Evolutionary conservation across 2,113 vertebrate genomes (phyloP).

Genomic region (Meriones unguiculatus): DNA sequence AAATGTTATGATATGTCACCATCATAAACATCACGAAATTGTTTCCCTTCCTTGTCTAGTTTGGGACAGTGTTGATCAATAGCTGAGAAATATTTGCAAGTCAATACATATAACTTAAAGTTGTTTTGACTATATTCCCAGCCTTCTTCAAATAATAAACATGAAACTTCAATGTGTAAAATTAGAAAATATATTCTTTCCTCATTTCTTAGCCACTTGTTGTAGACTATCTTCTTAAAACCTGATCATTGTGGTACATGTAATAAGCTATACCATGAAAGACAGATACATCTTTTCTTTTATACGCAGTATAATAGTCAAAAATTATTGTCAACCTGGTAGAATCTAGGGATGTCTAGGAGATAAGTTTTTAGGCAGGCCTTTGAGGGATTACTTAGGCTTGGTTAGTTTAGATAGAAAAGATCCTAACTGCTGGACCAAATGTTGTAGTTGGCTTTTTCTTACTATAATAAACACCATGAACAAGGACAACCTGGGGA

Average conservation of each 20-base stretch:
- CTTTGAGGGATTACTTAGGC: not conserved
- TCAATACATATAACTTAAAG: not conserved
- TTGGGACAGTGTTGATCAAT: not conserved
- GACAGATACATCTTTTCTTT: not conserved
- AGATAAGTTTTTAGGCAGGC: no score
- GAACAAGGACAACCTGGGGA: not conserved
- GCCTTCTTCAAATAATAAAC: not conserved
- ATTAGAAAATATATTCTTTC: not conserved
- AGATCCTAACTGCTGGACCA: not conserved
- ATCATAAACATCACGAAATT: not conserved
- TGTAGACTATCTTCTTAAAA: not conserved
- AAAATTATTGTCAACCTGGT: not conserved
- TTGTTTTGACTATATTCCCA: not conserved
- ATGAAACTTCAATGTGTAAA: not conserved
- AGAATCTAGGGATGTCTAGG: not conserved
- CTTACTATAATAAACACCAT: not conserved
- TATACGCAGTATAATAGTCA: not conserved
- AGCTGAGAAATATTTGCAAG: not conserved
- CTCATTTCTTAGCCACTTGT: not conserved
- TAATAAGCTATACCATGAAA: not conserved
- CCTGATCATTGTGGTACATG: not conserved
- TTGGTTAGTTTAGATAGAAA: not conserved
- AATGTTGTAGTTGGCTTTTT: not conserved
- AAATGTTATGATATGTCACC: not conserved
- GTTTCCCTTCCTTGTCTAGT: not conserved